These are phyloP conservation scores for Lepidonotus clava DNA, from an alignment of 2,888 invertebrate species.

Conservation along the genomic window DNA sequence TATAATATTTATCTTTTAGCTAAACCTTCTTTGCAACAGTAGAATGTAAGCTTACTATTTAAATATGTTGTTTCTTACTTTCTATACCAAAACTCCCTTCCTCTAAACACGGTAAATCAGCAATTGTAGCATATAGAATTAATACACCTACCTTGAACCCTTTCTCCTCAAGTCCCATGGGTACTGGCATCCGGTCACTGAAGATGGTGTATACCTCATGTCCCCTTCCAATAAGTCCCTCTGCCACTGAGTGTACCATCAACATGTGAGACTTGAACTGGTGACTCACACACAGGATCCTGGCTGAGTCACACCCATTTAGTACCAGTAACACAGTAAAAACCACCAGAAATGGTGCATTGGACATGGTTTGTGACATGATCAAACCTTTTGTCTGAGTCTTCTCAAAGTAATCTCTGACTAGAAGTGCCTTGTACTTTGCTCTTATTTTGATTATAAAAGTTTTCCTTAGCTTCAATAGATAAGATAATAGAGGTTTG, in stretches of 20 bases:
- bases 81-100: too few species aligned
- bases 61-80: too few species aligned
- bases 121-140: background rate
- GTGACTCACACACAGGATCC: constrained; percentile 28
- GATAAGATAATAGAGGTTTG: too few species aligned
- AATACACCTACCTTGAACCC: constrained; percentile 48
- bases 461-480: too few species aligned
- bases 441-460: too few species aligned
- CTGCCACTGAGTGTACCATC: constrained; percentile 13
- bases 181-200: background rate
- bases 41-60: too few species aligned
- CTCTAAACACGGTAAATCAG: background rate
- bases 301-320: background rate
- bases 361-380: too few species aligned
- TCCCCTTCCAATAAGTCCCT: background rate
- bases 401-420: too few species aligned
- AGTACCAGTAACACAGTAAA: background rate
- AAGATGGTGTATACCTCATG: constrained; percentile 42
- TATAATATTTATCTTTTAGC: too few species aligned
- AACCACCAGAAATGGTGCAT: background rate
- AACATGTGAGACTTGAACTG: constrained; percentile 47
- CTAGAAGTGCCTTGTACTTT: too few species aligned
- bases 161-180: background rate
- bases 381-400: too few species aligned
- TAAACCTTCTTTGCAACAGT: too few species aligned